Percentiles rank a stretch among this genome's conserved stretches.
Conservation (phyloP, 2,888 invertebrate genomes). For the Megamerina dolium region DNA sequence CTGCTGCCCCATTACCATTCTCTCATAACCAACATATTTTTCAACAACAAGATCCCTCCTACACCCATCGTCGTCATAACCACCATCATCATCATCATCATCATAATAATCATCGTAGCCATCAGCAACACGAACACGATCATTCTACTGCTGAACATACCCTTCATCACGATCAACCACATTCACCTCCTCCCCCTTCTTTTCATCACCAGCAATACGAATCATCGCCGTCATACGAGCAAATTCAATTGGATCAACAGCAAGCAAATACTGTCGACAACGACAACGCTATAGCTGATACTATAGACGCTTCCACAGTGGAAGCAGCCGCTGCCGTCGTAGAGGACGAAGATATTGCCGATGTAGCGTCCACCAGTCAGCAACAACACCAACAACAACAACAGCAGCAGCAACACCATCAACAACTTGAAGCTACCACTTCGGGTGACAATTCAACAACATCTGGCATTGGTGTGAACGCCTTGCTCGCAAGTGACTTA, state of each 20-base stretch:
- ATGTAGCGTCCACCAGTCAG: constrained; percentile 13
- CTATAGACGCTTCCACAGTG: constrained; percentile 26
- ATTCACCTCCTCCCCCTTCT: constrained; percentile 34
- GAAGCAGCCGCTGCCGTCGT: constrained; percentile 9
- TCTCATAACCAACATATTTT: background rate
- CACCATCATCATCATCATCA: constrained; percentile 17
- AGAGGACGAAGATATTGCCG: constrained; percentile 15
- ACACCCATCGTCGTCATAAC: no score
- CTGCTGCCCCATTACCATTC: constrained; percentile 5
- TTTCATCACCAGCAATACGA: constrained; percentile 31
- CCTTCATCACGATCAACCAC: constrained; percentile 21
- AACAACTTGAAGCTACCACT: constrained; percentile 4
- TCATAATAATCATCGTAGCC: constrained; percentile 20
- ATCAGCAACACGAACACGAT: constrained; percentile 20
- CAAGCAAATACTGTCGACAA: constrained; percentile 22
- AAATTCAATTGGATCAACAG: constrained; percentile 31
- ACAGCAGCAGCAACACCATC: constrained; percentile 13
- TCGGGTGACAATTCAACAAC: constrained; percentile 1
- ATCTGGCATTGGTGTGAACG: background rate
- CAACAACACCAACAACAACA: constrained; percentile 19
- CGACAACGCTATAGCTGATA: constrained; percentile 25
- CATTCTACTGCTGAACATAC: constrained; percentile 20
- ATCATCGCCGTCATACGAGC: constrained; percentile 14
- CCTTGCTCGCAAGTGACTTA: constrained; percentile 6
- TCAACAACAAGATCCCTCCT: constrained; percentile 9